A percentile compares a stretch with the other conserved stretches of the same genome.
Evolutionary conservation across 2,888 invertebrate species (phyloP).

Genomic region (Eremobia ochroleuca): DNA sequence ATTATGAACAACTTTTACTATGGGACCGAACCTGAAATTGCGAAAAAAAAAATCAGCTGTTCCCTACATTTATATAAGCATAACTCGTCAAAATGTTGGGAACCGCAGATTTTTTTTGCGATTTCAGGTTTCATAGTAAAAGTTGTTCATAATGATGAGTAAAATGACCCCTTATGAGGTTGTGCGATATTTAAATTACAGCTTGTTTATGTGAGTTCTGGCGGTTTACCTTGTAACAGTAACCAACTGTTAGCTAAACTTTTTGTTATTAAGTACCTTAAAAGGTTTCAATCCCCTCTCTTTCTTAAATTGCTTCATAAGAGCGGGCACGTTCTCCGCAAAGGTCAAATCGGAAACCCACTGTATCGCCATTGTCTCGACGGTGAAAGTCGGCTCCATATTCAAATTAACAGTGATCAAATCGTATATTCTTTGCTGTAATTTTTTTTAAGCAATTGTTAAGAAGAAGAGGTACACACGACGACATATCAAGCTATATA

Average conservation of each 20-base stretch:
- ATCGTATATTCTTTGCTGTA: constrained; percentile 91
- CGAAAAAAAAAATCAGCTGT: too few species aligned
- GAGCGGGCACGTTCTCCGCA: constrained; percentile 83
- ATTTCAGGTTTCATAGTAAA: too few species aligned
- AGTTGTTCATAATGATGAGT: too few species aligned
- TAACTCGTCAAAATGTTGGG: too few species aligned
- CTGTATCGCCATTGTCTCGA: constrained; percentile 87
- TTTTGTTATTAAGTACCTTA: constrained; percentile 74
- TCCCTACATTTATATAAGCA: too few species aligned
- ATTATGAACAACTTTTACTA: too few species aligned
- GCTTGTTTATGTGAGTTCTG: constrained; percentile 24
- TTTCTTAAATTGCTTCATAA: constrained; percentile 88
- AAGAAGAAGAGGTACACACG: neutral
- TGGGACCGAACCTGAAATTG: too few species aligned
- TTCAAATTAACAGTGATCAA: constrained; percentile 90
- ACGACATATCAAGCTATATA: too few species aligned
- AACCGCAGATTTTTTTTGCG: too few species aligned
- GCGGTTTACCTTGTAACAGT: constrained; percentile 56
- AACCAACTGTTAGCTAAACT: constrained; percentile 31
- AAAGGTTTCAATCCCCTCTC: constrained; percentile 91
- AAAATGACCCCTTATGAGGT: too few species aligned
- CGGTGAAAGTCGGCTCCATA: constrained; percentile 91
- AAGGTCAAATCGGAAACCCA: constrained; percentile 91
- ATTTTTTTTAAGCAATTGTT: constrained; percentile 6
- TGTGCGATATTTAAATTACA: too few species aligned